Evolutionary conservation across 2,888 invertebrate species (phyloP).

Genomic region (Creontiades dilutus): DNA sequence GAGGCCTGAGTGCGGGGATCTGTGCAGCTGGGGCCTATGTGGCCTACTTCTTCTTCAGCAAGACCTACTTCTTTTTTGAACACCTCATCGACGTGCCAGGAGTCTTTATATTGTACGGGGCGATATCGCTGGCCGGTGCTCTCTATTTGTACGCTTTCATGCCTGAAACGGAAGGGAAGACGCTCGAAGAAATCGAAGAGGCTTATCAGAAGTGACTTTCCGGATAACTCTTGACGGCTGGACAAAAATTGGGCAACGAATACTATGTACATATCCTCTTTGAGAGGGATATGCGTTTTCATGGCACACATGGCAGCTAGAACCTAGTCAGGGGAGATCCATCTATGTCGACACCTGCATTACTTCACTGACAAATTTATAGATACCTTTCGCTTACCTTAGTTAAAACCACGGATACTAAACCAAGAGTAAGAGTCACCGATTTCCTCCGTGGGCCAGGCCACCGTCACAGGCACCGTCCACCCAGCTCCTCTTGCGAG

Average conservation of each 20-base stretch:
- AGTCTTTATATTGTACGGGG: conserved; percentile 56
- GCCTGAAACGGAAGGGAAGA: conserved; percentile 68
- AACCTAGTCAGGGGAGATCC: too few relatives aligned
- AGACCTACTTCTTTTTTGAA: conserved; percentile 56
- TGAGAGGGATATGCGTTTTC: too few relatives aligned
- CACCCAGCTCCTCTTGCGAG: too few relatives aligned
- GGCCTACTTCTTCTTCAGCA: conserved; percentile 55
- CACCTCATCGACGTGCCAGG: conserved; percentile 26
- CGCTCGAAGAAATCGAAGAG: conserved; percentile 53
- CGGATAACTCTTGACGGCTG: neutral
- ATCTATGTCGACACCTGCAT: too few relatives aligned
- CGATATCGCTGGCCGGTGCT: conserved; percentile 39
- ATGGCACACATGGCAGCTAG: too few relatives aligned
- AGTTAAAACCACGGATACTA: too few relatives aligned
- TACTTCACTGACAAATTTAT: too few relatives aligned
- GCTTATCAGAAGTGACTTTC: conserved; percentile 26
- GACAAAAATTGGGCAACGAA: neutral
- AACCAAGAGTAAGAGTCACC: too few relatives aligned
- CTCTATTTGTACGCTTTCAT: conserved; percentile 47
- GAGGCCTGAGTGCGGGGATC: conserved; percentile 58
- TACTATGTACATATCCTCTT: too few relatives aligned
- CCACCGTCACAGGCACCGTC: too few relatives aligned
- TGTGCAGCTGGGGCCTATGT: conserved; percentile 57
- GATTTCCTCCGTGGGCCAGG: too few relatives aligned
- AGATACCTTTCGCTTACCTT: too few relatives aligned